Base-by-base conservation (phyloP, 2,888 invertebrate species). In the Chalcosyrphus nemorum region DNA sequence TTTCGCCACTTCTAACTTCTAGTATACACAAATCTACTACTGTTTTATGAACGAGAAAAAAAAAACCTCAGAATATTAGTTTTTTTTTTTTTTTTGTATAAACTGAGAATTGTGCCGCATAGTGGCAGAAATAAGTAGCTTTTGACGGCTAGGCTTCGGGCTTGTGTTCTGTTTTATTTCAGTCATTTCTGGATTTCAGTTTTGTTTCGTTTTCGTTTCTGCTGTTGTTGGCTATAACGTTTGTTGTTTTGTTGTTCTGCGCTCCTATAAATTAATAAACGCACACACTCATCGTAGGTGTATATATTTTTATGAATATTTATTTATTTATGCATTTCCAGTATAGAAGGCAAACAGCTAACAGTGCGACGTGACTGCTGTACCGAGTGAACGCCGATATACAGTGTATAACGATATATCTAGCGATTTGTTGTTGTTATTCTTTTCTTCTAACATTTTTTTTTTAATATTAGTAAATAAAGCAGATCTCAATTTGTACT, bases 301-400 rank as follows among this genome's bases (percentile, higher is more conserved):
- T 75, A 70, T 81, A 75, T 75, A 75, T 68, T 70, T 66, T 81
- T 81, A 71, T 81, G 76, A 81, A 76, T 76, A 76, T 76, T 71
- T 71, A 81, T 81, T 81, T 81, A 71, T 76, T 76, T 76, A 81
- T 81, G 70, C 76, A 81, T 76, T 71, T 65, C 52, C 70, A 76
- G 59, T 71, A 65, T 43, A 57, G 70, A 65, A 65, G 81, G 70
- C 57, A 76, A 71, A 70, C 68, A 65, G 80, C 71, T 29, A 81
- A 68, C 81, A 61, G 66, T 74, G 78, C 41, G 71, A 57, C 41
- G 65, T 43, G 65, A 59, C 38, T 71, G 17, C 74, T 68, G 68
- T 45, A 47, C 41, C 56, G 43, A 45, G 80, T 68, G 74, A 81
- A 81, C 68, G 21, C 43, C n/a, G n/a, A n/a, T n/a, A 61, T 43